Base-by-base conservation (phyloP, 1,140 invertebrate genomes). In the Psix sp. region DNA sequence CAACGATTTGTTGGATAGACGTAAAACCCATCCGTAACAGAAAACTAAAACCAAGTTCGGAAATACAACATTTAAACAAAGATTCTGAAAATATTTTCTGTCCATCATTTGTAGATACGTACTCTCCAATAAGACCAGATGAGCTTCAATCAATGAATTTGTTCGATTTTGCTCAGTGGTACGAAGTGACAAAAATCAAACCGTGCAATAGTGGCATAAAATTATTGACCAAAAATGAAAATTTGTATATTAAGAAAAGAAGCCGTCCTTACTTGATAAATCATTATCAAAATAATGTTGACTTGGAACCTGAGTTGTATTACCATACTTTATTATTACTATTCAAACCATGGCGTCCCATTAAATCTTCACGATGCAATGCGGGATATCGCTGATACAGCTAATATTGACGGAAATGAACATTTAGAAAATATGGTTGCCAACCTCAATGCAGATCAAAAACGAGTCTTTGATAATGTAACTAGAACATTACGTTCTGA, bases 61-160 rank as follows among this genome's bases (percentile, higher is more conserved):
- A 3, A 29, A 29, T 29, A 10, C 2, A 29, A 29, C 1, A 7
- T 29, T 29, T 29, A n/a, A 7, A 29, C 2, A 7, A 29, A 3
- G 26, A 29, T 29, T 29, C 26, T 3, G 26, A 29, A 29, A n/a
- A 29, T 29, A 29, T 29, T 10, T 29, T 29, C n/a, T 29, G 26
- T 29, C 2, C 26, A 7, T 3, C 2, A 10, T 10, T 29, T 3
- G 1, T 7, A 29, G 26, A 29, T 7, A 7, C 7, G 2, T 29
- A 29, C n/a, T 29, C 7, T 7, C 26, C 26, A 1, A 29, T 3
- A 1, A 29, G 26, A 29, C 26, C 26, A 1, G 2, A 29, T 3
- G 2, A 3, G 2, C 2, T 29, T 2, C 7, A 29, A 29, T 29
- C 26, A 29, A 29, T 29, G 6, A 29, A 7, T 29, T 29, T 29